Evolutionary conservation across 2,113 vertebrate genomes (phyloP).

Genomic region (Montifringilla adamsi): DNA sequence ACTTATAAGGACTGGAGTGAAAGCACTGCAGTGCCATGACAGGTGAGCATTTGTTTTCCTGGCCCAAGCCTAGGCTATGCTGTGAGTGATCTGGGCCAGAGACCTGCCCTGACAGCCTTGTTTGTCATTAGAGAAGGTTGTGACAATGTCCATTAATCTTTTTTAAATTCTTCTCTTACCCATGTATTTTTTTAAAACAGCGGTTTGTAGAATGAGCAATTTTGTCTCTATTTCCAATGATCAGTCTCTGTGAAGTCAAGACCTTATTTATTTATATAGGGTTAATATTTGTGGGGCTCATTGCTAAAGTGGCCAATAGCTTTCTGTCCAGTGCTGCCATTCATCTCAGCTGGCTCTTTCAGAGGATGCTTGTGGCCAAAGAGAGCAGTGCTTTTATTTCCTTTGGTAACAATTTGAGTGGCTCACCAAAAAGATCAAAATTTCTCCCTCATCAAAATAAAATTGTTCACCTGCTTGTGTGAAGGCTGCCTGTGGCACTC

Average conservation of each 20-base stretch:
- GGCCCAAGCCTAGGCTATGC: neutral
- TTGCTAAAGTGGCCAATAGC: neutral
- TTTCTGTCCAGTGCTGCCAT: conserved; percentile 21
- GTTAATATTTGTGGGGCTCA: conserved; percentile 31
- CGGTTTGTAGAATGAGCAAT: conserved; percentile 32
- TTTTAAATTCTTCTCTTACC: conserved; percentile 42
- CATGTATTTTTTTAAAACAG: conserved; percentile 4
- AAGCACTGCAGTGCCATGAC: conserved; percentile 3
- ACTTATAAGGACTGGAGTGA: neutral
- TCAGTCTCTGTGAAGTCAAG: conserved; percentile 39
- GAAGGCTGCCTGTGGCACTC: neutral
- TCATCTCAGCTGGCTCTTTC: neutral
- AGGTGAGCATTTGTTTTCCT: conserved; percentile 37
- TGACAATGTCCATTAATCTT: conserved; percentile 67
- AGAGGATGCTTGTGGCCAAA: neutral
- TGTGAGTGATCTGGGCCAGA: conserved; percentile 52
- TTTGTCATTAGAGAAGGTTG: conserved; percentile 63
- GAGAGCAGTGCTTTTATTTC: neutral
- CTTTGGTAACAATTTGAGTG: neutral
- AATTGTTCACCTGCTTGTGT: neutral
- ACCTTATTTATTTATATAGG: conserved; percentile 34
- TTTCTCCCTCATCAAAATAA: neutral
- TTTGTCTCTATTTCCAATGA: conserved; percentile 54
- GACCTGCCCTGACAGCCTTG: conserved; percentile 50
- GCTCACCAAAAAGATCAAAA: neutral